Evolutionary conservation across 2,113 vertebrate species (phyloP).

Genomic region (Thunnus maccoyii): DNA sequence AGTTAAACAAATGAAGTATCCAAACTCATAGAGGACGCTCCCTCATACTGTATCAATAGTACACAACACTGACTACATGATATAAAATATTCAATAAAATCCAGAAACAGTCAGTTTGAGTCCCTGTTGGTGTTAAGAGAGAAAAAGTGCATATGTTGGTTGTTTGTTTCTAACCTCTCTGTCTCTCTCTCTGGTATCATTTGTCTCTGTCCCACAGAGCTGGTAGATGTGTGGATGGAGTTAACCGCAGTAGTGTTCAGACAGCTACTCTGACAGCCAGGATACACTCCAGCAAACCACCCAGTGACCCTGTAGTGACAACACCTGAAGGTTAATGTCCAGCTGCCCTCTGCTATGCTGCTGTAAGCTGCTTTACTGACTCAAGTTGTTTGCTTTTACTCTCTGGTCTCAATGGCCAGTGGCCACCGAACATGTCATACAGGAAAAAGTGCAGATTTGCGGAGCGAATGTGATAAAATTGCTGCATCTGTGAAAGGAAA

Average conservation of each 20-base stretch:
- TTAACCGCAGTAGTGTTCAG: conserved; percentile 12
- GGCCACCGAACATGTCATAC: not conserved
- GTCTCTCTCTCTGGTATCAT: not conserved
- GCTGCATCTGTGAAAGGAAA: not conserved
- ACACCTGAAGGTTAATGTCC: conserved; percentile 47
- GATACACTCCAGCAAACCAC: not conserved
- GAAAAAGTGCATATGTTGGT: not conserved
- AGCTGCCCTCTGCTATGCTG: conserved; percentile 5
- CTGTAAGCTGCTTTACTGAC: conserved; percentile 47
- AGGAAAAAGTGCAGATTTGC: too few species aligned
- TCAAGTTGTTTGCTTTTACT: not conserved
- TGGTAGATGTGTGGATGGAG: not conserved
- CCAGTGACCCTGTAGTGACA: conserved; percentile 1
- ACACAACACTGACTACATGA: too few species aligned
- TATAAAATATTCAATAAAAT: too few species aligned
- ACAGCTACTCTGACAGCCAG: conserved; percentile 11
- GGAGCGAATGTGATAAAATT: not conserved
- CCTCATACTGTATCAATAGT: too few species aligned
- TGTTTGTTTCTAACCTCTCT: not conserved
- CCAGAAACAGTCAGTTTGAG: too few species aligned
- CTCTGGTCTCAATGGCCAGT: not conserved
- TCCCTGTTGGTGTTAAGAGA: not conserved
- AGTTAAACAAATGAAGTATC: too few species aligned
- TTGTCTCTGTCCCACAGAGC: not conserved
- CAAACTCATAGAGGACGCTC: too few species aligned